phyloP scores from a whole-genome alignment of 2,797 vertebrate species.

The Lacerta agilis region DNA sequence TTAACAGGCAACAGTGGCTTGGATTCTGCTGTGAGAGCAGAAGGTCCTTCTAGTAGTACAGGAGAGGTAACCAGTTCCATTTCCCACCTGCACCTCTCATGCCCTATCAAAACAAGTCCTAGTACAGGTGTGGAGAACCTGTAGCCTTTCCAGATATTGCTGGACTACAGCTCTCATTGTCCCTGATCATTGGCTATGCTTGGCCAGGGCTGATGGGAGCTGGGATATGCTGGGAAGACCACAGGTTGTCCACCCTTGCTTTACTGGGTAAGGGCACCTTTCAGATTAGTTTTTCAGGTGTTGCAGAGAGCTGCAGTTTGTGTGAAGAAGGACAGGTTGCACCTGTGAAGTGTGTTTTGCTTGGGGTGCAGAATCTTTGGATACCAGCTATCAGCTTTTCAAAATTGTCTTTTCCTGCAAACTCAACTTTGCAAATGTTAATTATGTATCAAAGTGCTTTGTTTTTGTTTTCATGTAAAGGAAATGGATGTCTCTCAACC shows the following conservation, averaged over 20 bases:
- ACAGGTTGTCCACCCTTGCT: too few species aligned
- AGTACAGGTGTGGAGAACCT: neutral
- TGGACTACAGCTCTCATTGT: neutral
- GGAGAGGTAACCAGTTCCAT: neutral
- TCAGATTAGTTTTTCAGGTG: too few species aligned
- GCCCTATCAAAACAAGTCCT: too few species aligned
- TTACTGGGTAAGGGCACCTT: too few species aligned
- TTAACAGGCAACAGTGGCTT: neutral
- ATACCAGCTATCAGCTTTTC: neutral
- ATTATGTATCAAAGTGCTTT: constrained; percentile 38
- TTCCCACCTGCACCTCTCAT: neutral
- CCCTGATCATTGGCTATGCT: neutral
- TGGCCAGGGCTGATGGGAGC: neutral
- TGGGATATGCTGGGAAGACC: too few species aligned
- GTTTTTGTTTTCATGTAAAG: neutral
- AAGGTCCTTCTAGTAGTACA: neutral
- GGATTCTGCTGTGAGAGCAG: neutral
- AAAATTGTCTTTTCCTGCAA: neutral
- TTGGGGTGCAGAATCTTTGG: neutral
- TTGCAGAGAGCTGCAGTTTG: neutral
- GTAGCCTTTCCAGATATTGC: neutral
- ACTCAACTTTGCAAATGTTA: constrained; percentile 54
- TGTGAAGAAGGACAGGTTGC: neutral
- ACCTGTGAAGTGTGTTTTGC: neutral
- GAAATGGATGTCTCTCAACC: neutral